Conservation (phyloP, 2,797 vertebrate genomes). For the Nothura maculosa region DNA sequence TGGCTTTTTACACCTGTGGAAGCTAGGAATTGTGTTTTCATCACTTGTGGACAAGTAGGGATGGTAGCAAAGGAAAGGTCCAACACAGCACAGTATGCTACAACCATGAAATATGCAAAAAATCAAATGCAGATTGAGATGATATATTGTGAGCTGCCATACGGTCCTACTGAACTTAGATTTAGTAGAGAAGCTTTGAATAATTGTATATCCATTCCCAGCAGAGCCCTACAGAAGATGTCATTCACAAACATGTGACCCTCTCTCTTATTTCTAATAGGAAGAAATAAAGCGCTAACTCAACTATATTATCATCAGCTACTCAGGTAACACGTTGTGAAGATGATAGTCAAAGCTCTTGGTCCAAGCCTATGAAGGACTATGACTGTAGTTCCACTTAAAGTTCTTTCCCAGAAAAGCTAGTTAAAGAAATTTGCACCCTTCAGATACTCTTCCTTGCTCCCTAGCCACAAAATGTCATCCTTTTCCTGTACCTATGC, state of each 20-base stretch:
- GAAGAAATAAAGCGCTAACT: background rate
- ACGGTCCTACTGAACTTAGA: background rate
- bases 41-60: background rate
- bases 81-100: background rate
- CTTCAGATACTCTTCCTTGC: background rate
- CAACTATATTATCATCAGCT: background rate
- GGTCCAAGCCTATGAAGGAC: background rate
- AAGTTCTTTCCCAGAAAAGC: background rate
- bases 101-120: background rate
- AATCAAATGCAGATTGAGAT: background rate
- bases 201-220: accelerated
- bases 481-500: background rate
- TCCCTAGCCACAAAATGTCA: background rate
- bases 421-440: no score
- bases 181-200: background rate
- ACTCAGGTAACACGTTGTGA: background rate
- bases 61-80: background rate
- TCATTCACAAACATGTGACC: background rate
- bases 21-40: background rate
- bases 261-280: background rate
- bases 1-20: background rate
- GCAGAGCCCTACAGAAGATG: background rate
- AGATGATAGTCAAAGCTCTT: background rate
- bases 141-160: background rate
- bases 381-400: background rate